These are phyloP conservation scores for Chelonoidis abingdonii DNA, from an alignment of 2,113 vertebrate species.

Conservation along the genomic window DNA sequence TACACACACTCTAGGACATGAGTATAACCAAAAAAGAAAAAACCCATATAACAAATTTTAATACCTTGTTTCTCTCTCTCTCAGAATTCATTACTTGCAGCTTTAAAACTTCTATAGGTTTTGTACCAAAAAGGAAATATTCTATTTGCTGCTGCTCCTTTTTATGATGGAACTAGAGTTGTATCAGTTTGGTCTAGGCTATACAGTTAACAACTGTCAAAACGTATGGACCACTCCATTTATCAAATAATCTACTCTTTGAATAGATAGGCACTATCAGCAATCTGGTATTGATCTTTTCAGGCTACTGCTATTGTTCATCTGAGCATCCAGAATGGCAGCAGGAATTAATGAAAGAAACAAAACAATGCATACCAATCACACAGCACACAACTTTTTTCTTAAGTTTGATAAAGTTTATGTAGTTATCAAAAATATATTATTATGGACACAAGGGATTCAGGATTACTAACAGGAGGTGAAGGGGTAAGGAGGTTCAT, in stretches of 20 bases:
- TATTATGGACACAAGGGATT: not conserved
- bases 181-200: slow-evolving; percentile 80
- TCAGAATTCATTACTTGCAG: slow-evolving; percentile 42
- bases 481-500: not conserved
- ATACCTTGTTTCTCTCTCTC: not conserved
- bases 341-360: slow-evolving; percentile 97
- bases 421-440: slow-evolving; percentile 45
- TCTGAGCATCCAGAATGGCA: slow-evolving; percentile 91
- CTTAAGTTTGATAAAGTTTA: slow-evolving; percentile 75
- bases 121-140: slow-evolving; percentile 68
- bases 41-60: not conserved
- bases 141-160: slow-evolving; percentile 65
- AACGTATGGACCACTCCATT: slow-evolving; percentile 91
- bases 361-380: slow-evolving; percentile 96
- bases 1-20: not conserved
- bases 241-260: slow-evolving; percentile 97
- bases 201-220: slow-evolving; percentile 89
- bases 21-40: not conserved
- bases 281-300: slow-evolving; percentile 97
- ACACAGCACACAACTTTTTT: slow-evolving; percentile 67
- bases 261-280: slow-evolving; percentile 99
- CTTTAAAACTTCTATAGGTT: slow-evolving; percentile 38
- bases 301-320: slow-evolving; percentile 96
- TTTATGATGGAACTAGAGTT: slow-evolving; percentile 67
- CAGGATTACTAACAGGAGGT: not conserved